Percentiles rank a stretch among this genome's conserved stretches.
Conservation (phyloP, 2,888 invertebrate species). For the Nowickia ferox region DNA sequence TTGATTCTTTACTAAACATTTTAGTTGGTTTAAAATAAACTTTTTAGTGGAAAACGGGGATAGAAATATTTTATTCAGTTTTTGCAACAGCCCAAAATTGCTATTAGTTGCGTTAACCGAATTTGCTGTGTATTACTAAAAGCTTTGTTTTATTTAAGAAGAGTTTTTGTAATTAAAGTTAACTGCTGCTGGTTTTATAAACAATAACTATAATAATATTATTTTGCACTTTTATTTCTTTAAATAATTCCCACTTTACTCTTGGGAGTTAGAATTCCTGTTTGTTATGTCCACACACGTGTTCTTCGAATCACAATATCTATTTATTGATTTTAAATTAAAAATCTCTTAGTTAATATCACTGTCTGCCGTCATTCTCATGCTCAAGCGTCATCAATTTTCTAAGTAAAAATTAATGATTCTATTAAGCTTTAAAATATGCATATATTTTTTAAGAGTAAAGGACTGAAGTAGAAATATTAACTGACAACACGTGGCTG, state of each 20-base stretch:
- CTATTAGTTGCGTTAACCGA: too few relatives aligned
- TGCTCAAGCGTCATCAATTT: conserved; percentile 58
- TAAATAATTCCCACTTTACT: not conserved
- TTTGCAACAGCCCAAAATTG: too few relatives aligned
- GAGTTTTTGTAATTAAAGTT: too few relatives aligned
- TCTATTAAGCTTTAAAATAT: conserved; percentile 27
- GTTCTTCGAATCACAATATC: conserved; percentile 62
- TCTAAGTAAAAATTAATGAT: conserved; percentile 8
- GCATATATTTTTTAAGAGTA: conserved; percentile 15
- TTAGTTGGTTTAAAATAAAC: too few relatives aligned
- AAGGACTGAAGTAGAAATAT: not conserved
- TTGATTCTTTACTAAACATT: too few relatives aligned
- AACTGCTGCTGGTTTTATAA: too few relatives aligned
- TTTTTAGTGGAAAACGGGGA: too few relatives aligned
- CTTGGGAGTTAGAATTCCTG: not conserved
- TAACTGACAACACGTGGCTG: conserved; percentile 54
- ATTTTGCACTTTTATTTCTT: too few relatives aligned
- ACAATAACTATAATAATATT: too few relatives aligned
- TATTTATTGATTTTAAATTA: conserved; percentile 66
- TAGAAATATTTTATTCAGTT: too few relatives aligned
- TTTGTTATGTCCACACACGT: conserved; percentile 45
- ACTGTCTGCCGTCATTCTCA: conserved; percentile 32
- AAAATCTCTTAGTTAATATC: conserved; percentile 27
- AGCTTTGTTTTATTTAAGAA: too few relatives aligned
- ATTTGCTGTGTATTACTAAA: too few relatives aligned